Evolutionary conservation across 2,888 invertebrate species (phyloP).

Genomic region (Morinoia aosen): DNA sequence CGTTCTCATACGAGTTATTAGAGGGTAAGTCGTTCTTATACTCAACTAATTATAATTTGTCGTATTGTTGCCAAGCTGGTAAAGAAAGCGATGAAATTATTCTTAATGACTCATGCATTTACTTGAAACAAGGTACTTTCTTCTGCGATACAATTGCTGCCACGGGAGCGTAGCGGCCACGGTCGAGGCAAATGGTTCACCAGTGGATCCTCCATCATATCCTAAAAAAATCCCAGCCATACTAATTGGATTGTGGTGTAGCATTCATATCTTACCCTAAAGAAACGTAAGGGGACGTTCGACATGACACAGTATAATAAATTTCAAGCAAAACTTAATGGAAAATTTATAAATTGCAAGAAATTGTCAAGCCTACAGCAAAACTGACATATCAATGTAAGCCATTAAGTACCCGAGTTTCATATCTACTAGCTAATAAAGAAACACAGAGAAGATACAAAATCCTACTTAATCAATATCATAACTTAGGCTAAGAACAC

Average conservation of each 20-base stretch:
- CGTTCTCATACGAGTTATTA: constrained; percentile 5
- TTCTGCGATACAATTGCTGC: constrained; percentile 46
- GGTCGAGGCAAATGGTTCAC: constrained; percentile 45
- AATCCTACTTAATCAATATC: background rate
- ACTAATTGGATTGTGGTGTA: constrained; percentile 40
- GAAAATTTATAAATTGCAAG: constrained; percentile 12
- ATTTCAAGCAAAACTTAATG: constrained; percentile 32
- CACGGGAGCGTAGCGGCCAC: constrained; percentile 25
- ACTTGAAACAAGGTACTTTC: constrained; percentile 51
- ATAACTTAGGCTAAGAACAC: background rate
- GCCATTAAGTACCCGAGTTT: background rate
- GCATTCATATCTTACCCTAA: constrained; percentile 19
- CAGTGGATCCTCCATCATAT: constrained; percentile 51
- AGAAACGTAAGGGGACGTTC: constrained; percentile 14
- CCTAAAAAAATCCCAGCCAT: constrained; percentile 49
- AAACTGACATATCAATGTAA: background rate
- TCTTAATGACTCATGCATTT: constrained; percentile 45
- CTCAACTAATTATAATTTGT: constrained; percentile 53
- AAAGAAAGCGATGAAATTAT: constrained; percentile 46
- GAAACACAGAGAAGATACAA: background rate
- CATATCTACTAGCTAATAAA: background rate
- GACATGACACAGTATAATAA: background rate
- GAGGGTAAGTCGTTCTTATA: constrained; percentile 39
- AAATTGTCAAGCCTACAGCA: background rate
- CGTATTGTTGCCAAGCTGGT: constrained; percentile 45